A percentile compares a stretch with the other conserved stretches of the same genome.
Conservation (phyloP, 2,797 vertebrate genomes). For the Paratrypauchen microcephalus region DNA sequence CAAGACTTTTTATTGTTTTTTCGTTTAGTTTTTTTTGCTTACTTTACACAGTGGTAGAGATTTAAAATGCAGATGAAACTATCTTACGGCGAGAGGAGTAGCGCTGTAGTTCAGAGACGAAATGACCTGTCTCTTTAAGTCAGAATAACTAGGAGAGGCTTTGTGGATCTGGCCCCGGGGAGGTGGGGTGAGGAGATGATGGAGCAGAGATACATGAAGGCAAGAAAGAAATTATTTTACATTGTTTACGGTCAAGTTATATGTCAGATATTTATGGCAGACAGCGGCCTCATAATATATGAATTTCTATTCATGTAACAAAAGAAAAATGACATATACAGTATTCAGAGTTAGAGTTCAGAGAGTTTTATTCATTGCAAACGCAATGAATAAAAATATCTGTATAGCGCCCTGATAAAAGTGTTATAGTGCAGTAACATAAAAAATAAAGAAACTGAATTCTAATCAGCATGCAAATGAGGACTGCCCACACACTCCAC, state of each 20-base stretch:
- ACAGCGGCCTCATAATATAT: background rate
- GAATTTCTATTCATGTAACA: background rate
- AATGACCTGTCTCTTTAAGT: constrained; percentile 52
- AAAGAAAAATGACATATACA: background rate
- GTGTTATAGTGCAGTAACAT: background rate
- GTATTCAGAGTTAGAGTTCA: background rate
- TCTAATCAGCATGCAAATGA: background rate
- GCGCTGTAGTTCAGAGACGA: constrained; percentile 26
- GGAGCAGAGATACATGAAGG: constrained; percentile 24
- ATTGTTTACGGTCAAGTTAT: constrained; percentile 13
- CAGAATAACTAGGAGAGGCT: constrained; percentile 51
- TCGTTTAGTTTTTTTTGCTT: constrained; percentile 47
- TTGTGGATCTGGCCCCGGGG: constrained; percentile 52
- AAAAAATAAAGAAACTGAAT: background rate
- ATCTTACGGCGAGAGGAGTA: constrained; percentile 22
- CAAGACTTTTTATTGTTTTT: constrained; percentile 57
- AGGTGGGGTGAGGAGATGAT: constrained; percentile 39
- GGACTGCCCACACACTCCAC: no score
- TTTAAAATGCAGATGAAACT: constrained; percentile 54
- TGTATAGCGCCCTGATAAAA: background rate
- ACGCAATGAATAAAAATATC: background rate
- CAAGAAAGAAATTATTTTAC: constrained; percentile 21
- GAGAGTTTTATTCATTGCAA: background rate
- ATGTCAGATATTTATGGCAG: constrained; percentile 13
- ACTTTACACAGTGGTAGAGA: constrained; percentile 32